phyloP scores from a whole-genome alignment of 2,797 vertebrate species.

The Rhodeus uyekii region DNA sequence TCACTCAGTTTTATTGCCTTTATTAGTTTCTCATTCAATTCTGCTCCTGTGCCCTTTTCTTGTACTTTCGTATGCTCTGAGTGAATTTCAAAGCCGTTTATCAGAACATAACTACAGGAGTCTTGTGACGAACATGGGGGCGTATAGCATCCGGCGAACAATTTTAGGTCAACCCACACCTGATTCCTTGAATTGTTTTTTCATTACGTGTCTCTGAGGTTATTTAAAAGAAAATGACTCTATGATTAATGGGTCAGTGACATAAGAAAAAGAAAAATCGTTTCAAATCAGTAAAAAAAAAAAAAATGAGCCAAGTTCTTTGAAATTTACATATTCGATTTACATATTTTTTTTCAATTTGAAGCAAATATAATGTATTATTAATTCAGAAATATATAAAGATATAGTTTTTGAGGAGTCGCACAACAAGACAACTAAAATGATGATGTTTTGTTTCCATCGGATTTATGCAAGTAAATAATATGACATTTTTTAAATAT shows the following conservation, averaged over 20 bases:
- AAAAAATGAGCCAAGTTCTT: too few relatives aligned
- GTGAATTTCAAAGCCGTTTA: constrained; percentile 29
- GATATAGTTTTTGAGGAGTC: not conserved
- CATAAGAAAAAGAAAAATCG: not conserved
- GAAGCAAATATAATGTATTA: not conserved
- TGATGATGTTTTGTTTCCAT: not conserved
- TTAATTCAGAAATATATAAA: not conserved
- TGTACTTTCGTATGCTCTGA: constrained; percentile 16
- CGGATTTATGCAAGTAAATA: too few relatives aligned
- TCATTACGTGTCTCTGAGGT: not conserved
- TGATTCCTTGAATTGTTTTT: constrained; percentile 18
- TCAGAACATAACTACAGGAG: not conserved
- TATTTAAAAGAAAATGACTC: not conserved
- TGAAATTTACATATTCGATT: too few relatives aligned
- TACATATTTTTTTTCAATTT: not conserved
- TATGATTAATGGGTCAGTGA: not conserved
- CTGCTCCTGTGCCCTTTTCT: constrained; percentile 22
- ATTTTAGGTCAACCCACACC: not conserved
- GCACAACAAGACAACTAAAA: not conserved
- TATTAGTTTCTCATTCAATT: constrained; percentile 57
- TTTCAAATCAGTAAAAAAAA: too few relatives aligned
- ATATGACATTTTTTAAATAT: too few relatives aligned
- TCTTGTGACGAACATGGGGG: not conserved
- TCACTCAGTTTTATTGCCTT: constrained; percentile 50
- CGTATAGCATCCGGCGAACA: not conserved